phyloP scores from a whole-genome alignment of 2,888 invertebrate species.

The Drosophila conformis region DNA sequence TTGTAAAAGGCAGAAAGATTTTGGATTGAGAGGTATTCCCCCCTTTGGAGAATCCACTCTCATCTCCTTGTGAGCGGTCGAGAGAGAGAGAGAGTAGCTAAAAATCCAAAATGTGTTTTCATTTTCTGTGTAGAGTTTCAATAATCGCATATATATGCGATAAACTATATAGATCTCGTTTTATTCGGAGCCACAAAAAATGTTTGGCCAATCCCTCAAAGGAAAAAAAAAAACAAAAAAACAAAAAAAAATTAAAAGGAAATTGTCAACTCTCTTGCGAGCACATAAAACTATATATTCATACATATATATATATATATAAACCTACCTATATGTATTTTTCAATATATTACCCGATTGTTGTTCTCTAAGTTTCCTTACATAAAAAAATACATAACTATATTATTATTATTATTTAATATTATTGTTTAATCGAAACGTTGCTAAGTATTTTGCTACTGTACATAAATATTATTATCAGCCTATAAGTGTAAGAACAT shows the following conservation, averaged over 20 bases:
- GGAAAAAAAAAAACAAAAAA: conserved; percentile 13
- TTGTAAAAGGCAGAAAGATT: conserved; percentile 37
- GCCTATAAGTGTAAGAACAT: neutral
- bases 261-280: conserved; percentile 12
- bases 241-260: conserved; percentile 13
- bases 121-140: conserved; percentile 39
- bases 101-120: conserved; percentile 4
- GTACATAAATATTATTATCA: conserved; percentile 47
- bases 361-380: conserved; percentile 73
- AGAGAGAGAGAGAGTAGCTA: neutral
- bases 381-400: conserved; percentile 15
- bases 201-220: neutral
- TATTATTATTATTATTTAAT: conserved; percentile 4
- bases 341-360: conserved; percentile 20
- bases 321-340: conserved; percentile 11
- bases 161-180: conserved; percentile 69
- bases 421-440: conserved; percentile 13
- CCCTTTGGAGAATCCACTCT: neutral
- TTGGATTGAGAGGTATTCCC: conserved; percentile 18
- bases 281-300: neutral
- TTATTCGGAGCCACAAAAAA: conserved; percentile 14
- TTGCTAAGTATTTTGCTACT: conserved; percentile 58
- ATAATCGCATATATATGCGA: conserved; percentile 31
- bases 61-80: neutral
- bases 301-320: conserved; percentile 2